Base-by-base conservation (phyloP, 2,797 vertebrate genomes). In the Scyliorhinus canicula region DNA sequence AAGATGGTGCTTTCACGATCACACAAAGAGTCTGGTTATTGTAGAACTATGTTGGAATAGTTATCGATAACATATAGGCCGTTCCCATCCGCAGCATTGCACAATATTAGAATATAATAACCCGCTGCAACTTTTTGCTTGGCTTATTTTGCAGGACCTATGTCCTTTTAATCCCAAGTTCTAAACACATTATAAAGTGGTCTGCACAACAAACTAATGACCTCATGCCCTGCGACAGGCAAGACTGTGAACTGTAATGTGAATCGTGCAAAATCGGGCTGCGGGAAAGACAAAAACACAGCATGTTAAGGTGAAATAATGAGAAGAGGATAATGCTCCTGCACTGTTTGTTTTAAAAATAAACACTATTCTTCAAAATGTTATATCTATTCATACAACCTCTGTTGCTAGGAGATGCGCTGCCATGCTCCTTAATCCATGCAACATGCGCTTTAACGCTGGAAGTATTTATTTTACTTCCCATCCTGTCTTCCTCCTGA, bases 401-500 rank as follows among this genome's bases (percentile, higher is more conserved):
- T 60, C 67, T 35, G 93, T 94, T 94, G 93, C 93, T 50, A 94
- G 93, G 93, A n/a, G 93, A 94, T 50, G 31, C 16, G 67, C 69
- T 94, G 28, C 31, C 47, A 94, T 47, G n/a, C 4, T 69, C 69
- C 44, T 69, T 93, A 67, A 50, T 93, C 63, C 44, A 24, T 28
- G 44, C 24, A 26, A 47, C n/a, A 67, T 93, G 63, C 91, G n/a
- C 90, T 93, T 63, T 93, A 93, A 50, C 47, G 74, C 47, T 94
- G 93, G 65, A 71, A 94, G 69, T 55, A 94, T 94, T 94, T 93
- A 93, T 71, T 93, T 71, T 35, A 55, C 44, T 93, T 31, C 44
- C 28, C 14, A 63, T 55, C 44, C 91, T 35, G 67, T 52, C 93
- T 74, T 74, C 31, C 93, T n/a, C 21, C 47, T 71, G 67, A 74